These are phyloP conservation scores for Rotaria socialis DNA, from an alignment of 2,888 invertebrate species.

Conservation along the genomic window DNA sequence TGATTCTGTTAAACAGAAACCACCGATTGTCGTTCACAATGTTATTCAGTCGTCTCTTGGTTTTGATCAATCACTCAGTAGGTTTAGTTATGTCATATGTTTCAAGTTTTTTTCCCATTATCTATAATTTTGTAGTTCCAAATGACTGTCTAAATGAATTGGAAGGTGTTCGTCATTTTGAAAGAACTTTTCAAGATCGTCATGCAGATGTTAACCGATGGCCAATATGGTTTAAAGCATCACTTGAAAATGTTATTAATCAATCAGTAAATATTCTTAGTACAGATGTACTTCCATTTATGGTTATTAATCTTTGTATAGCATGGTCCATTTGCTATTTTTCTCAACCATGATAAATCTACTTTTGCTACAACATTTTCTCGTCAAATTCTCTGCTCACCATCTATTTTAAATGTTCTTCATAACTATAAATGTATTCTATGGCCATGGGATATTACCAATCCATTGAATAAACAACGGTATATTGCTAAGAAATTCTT, in stretches of 20 bases:
- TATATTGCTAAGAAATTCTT: background rate
- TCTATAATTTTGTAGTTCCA: background rate
- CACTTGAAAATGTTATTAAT: background rate
- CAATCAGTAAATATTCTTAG: background rate
- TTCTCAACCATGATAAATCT: background rate
- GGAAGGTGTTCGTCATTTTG: background rate
- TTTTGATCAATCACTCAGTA: background rate
- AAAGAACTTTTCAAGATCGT: background rate
- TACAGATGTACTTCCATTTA: background rate
- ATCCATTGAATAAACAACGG: constrained; percentile 8
- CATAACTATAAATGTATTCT: background rate
- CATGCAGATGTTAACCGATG: background rate
- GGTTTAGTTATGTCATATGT: background rate
- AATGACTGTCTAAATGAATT: constrained; percentile 2
- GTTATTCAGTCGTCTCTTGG: background rate
- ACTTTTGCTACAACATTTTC: background rate
- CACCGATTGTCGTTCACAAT: background rate
- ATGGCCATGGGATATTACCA: background rate
- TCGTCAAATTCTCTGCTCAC: background rate
- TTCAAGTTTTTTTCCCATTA: background rate
- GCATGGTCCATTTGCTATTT: background rate
- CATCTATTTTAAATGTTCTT: background rate
- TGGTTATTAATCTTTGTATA: background rate
- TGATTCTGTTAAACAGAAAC: background rate
- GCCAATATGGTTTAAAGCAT: background rate